Conservation (phyloP, 2,888 invertebrate genomes). For the Caradrina kadenii region DNA sequence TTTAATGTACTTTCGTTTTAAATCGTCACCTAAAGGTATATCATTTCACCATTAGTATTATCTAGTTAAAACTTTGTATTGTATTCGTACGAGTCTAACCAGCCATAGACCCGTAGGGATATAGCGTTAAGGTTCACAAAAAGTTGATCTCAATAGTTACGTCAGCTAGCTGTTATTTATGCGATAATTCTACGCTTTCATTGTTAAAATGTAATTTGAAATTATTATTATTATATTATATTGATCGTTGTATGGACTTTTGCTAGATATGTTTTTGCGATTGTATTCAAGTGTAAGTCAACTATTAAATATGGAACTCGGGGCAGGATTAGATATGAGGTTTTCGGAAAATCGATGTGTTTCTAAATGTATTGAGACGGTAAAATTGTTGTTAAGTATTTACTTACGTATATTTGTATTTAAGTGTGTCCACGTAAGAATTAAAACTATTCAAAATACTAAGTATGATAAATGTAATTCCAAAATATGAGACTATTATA, state of each 20-base stretch:
- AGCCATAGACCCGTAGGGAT: conserved; percentile 86
- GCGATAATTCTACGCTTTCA: conserved; percentile 83
- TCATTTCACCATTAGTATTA: conserved; percentile 69
- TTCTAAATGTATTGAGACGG: conserved; percentile 78
- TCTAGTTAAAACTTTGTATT: conserved; percentile 69
- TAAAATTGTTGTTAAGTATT: conserved; percentile 86
- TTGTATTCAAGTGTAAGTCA: conserved; percentile 74
- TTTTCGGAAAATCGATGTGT: conserved; percentile 72
- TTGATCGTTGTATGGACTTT: conserved; percentile 80
- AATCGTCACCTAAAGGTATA: conserved; percentile 62
- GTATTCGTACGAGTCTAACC: conserved; percentile 86
- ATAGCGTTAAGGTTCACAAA: conserved; percentile 67
- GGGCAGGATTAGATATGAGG: conserved; percentile 75
- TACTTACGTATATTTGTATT: conserved; percentile 80
- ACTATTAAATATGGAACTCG: conserved; percentile 67
- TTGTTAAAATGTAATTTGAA: conserved; percentile 86
- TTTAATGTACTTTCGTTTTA: conserved; percentile 58
- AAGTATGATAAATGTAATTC: conserved; percentile 73
- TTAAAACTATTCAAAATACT: conserved; percentile 73
- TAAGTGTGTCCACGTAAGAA: conserved; percentile 80
- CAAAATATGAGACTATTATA: conserved; percentile 71
- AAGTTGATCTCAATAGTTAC: conserved; percentile 72
- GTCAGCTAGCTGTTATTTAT: conserved; percentile 73
- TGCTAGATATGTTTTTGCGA: conserved; percentile 81
- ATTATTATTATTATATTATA: conserved; percentile 77